Base-by-base conservation (phyloP, 2,797 vertebrate species). In the Pseudochirops cupreus region DNA sequence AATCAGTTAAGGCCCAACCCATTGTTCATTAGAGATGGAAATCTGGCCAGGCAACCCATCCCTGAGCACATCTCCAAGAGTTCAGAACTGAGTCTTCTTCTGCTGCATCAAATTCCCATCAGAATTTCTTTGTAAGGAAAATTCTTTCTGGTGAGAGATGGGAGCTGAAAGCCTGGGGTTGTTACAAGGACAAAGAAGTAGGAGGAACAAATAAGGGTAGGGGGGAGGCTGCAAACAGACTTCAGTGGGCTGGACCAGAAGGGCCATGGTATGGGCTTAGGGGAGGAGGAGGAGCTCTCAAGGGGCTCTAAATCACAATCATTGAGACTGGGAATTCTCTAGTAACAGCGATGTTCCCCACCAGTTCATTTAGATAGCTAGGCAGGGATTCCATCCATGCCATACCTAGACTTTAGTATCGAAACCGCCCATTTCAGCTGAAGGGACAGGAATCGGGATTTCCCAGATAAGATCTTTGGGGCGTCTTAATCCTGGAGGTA, bases 21-120 rank as follows among this genome's bases (percentile, higher is more conserved):
- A 89, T 96, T 98, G 97, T 96, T 97, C 94, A 94, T 95, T 91
- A 98, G 98, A 98, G 97, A 97, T 96, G 93, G 98, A 98, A 98
- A 98, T 98, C 97, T 98, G 98, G 97, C 98, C 74, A 98, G 97
- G 92, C 95, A 97, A 98, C 92, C 90, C 59, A 90, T 97, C 97
- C 39, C 94, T 93, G 97, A 93, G 91, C 96, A 87, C 94, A 95
- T 98, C 96, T 98, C 98, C 97, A 98, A 98, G 98, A 96, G 95
- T 96, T 91, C 95, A 97, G 82, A 97, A 93, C 28, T 93, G 90
- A 94, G 94, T 96, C 97, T 98, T 91, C 95, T 91, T 96, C 98
- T 90, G 94, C 96, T 97, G 95, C 82, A n/a, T 97, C 98, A 97
- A 95, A 93, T 96, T 98, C 95, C 96, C 93, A 94, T 98, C 91